Evolutionary conservation across 2,888 invertebrate species (phyloP).

Genomic region (Mimumesa dahlbomi): DNA sequence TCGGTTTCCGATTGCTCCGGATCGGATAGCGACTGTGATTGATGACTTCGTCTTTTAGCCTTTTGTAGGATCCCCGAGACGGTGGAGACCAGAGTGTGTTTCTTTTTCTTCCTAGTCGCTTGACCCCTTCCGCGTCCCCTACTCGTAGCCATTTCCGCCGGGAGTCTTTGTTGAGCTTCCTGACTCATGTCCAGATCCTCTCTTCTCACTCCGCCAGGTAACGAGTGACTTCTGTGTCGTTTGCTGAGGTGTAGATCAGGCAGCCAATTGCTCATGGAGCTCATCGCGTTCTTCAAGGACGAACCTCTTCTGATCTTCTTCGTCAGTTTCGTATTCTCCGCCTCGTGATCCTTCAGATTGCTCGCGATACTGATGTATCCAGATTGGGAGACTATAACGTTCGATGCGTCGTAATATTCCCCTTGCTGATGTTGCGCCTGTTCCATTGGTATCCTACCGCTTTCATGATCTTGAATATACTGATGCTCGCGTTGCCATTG

Average conservation of each 20-base stretch:
- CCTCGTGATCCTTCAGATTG: conserved; percentile 83
- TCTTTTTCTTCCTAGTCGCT: conserved; percentile 85
- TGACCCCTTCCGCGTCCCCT: conserved; percentile 70
- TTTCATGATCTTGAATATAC: conserved; percentile 70
- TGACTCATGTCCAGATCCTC: conserved; percentile 80
- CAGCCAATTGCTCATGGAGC: conserved; percentile 89
- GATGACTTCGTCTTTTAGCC: conserved; percentile 86
- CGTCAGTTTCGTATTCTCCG: conserved; percentile 81
- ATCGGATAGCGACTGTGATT: conserved; percentile 86
- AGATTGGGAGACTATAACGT: conserved; percentile 88
- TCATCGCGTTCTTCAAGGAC: conserved; percentile 90
- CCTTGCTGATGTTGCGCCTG: conserved; percentile 64
- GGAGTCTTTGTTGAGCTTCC: conserved; percentile 71
- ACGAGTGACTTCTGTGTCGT: conserved; percentile 90
- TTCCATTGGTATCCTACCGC: conserved; percentile 61
- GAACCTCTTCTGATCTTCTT: conserved; percentile 87
- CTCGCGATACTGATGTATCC: conserved; percentile 89
- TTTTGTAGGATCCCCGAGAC: conserved; percentile 93
- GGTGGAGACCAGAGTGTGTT: conserved; percentile 90
- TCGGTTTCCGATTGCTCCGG: conserved; percentile 90
- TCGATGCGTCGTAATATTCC: conserved; percentile 82
- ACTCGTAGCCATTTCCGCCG: conserved; percentile 56
- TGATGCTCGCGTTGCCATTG: conserved; percentile 76
- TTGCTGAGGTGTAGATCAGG: conserved; percentile 90
- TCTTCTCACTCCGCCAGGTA: conserved; percentile 87